Base-by-base conservation (phyloP, 2,113 vertebrate species). In the Actenoides lindsayi region DNA sequence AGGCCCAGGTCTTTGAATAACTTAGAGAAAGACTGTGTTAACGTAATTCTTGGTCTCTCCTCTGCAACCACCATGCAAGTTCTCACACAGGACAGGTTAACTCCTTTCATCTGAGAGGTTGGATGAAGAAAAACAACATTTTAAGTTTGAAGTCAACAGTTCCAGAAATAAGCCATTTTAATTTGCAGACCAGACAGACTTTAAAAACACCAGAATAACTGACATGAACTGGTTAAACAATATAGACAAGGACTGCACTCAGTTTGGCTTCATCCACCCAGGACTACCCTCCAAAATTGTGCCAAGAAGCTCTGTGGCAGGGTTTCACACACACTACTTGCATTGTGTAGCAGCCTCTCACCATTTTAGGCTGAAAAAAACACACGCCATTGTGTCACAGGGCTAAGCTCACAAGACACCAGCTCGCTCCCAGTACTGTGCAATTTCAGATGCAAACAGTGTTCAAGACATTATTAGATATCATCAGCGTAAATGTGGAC, bases 11-110 rank as follows among this genome's bases (percentile, higher is more conserved):
- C 99, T 83, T 99, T 99, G 98, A 99, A 99, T 46, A 99, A 98
- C 98, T 99, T 99, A 6, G 99, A 99, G 98, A 99, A 99, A 54
- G 99, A 99, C 96, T 99, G 99, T 1, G 99, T 99, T 69, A 99
- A 97, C 0, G 98, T 81, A 37, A 99, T 99, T 59, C 99, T 98
- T 0, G 99, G 99, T 51, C 99, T 98, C 96, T 99, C 99, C 98
- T 99, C 99, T 1, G 99, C 99, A 4, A 99, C 99, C 96, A 99
- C 99, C 99, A 99, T 99, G 97, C 99, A 99, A 0, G 99, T 99
- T 6, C 99, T 98, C 85, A 99, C 99, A 0, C 99, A 99, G 0
- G 99, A 99, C 96, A 99, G 98, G 97, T 99, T 99, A 46, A 99
- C 98, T 28, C 99, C 99, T 81, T 99, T 98, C 94, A 98, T 90